Conservation (phyloP, 2,797 vertebrate genomes). For the Aplochiton taeniatus region DNA sequence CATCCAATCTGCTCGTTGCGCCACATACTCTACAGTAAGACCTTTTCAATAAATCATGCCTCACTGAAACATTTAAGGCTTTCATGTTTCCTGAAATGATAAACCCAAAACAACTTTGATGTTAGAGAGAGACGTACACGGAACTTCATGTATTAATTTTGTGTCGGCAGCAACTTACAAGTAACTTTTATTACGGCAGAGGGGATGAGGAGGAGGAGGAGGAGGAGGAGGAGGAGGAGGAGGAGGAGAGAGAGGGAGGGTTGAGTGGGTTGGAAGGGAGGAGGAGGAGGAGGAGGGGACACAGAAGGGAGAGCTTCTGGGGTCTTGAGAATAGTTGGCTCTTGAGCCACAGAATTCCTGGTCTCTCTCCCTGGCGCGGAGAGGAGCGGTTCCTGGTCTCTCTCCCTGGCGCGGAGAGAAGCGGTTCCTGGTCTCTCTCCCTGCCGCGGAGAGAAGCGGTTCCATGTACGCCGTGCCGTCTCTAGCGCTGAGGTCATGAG, state of each 20-base stretch:
- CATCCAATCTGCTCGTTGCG: conserved; percentile 36
- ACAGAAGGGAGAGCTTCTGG: background rate
- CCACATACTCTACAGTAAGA: conserved; percentile 49
- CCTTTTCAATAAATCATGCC: conserved; percentile 69
- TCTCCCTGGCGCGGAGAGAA: conserved; percentile 56
- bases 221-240: conserved; percentile 7
- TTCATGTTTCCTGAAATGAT: conserved; percentile 70
- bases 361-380: conserved; percentile 55
- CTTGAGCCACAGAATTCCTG: conserved; percentile 55
- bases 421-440: conserved; percentile 55
- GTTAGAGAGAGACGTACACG: conserved; percentile 60
- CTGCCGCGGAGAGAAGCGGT: conserved; percentile 56
- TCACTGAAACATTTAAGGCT: conserved; percentile 68
- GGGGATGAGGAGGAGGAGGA: conserved; percentile 23
- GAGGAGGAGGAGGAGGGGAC: background rate
- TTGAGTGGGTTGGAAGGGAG: background rate
- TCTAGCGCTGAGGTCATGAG: conserved; percentile 54
- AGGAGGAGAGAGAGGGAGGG: conserved; percentile 11
- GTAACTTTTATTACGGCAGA: conserved; percentile 50
- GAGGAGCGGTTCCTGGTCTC: conserved; percentile 53
- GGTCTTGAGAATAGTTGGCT: conserved; percentile 14
- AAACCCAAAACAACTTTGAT: conserved; percentile 67
- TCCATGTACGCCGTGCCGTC: too few species aligned
- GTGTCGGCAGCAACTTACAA: conserved; percentile 65
- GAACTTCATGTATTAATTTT: conserved; percentile 69